Conservation (phyloP, 2,797 vertebrate genomes). For the Dallia pectoralis region DNA sequence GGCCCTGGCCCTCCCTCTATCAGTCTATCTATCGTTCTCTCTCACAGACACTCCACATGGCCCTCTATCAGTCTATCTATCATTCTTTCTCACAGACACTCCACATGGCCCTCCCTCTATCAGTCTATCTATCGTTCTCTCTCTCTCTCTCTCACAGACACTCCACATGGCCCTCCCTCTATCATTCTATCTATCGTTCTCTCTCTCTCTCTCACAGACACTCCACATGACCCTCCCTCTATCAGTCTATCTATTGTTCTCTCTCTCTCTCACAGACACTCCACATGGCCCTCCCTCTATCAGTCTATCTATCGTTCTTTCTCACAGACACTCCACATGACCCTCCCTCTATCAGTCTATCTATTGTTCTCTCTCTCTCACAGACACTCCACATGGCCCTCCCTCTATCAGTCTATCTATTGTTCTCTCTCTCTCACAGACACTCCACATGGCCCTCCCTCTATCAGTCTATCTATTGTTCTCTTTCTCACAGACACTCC, state of each 20-base stretch:
- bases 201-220: background rate
- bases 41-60: background rate
- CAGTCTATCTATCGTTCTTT: background rate
- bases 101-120: slow-evolving; percentile 2
- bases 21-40: background rate
- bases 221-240: background rate
- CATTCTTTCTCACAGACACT: background rate
- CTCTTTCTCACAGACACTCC: background rate
- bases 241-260: background rate
- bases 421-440: background rate
- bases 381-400: background rate
- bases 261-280: background rate
- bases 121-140: background rate
- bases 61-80: background rate
- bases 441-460: no score
- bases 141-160: background rate
- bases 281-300: background rate
- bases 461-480: background rate
- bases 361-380: background rate
- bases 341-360: no score
- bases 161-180: no score
- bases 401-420: no score
- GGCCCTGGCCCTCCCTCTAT: no score
- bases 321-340: background rate
- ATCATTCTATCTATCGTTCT: background rate